phyloP scores from a whole-genome alignment of 1,140 invertebrate species.

The Bombus vancouverensis region DNA sequence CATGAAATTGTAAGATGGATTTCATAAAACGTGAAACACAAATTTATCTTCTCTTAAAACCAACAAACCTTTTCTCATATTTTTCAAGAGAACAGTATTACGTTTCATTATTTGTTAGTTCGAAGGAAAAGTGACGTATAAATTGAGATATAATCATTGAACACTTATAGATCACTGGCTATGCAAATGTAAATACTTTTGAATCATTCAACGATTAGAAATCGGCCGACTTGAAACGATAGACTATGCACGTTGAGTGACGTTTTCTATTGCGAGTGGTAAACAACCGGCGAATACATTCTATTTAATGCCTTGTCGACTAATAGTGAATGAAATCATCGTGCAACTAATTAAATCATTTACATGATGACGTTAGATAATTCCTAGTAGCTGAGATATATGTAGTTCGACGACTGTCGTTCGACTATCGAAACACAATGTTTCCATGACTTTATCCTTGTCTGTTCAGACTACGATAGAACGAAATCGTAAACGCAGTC shows the following conservation, averaged over 20 bases:
- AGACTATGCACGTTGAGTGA: background rate
- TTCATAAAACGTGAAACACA: background rate
- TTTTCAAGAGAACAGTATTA: too few species aligned
- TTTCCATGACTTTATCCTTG: background rate
- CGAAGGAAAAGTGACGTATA: background rate
- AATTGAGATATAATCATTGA: background rate
- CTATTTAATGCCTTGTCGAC: background rate
- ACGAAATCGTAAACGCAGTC: too few species aligned
- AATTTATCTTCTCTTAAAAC: too few species aligned
- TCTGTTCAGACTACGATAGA: too few species aligned
- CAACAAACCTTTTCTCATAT: too few species aligned
- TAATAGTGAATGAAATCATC: background rate
- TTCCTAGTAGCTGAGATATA: too few species aligned
- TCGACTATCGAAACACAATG: background rate
- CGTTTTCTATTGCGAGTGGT: background rate
- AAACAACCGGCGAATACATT: background rate
- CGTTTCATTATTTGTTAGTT: background rate
- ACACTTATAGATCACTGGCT: background rate
- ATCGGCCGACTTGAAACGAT: background rate
- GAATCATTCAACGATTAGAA: constrained; percentile 3
- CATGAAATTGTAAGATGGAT: background rate
- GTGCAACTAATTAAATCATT: too few species aligned
- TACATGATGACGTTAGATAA: too few species aligned
- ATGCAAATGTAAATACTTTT: background rate
- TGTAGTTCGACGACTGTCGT: background rate